Evolutionary conservation across 2,797 vertebrate genomes (phyloP).

Genomic region (Urophycis tenuis): DNA sequence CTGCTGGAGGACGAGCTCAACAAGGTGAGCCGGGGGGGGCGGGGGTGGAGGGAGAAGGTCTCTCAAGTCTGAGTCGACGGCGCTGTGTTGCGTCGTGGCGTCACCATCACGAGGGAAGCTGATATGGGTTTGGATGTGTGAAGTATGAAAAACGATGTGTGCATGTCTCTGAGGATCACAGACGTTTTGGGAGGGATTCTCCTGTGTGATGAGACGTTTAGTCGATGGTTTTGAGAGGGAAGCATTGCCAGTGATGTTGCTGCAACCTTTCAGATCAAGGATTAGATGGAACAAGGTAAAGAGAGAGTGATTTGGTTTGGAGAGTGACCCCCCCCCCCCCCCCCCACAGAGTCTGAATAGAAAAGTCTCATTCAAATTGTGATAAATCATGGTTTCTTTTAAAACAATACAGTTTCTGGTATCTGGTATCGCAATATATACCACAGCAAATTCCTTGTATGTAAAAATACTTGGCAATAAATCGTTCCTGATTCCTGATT

Average conservation of each 20-base stretch:
- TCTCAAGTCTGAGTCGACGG: neutral
- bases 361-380: neutral
- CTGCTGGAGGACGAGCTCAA: slow-evolving; percentile 89
- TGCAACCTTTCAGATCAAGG: too few species aligned
- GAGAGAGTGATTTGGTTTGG: too few species aligned
- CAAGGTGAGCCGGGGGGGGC: slow-evolving; percentile 73
- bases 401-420: neutral
- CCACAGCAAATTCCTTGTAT: too few species aligned
- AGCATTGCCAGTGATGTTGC: too few species aligned
- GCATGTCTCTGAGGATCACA: neutral
- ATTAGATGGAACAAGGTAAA: too few species aligned
- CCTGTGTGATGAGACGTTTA: too few species aligned
- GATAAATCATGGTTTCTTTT: neutral
- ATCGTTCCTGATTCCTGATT: too few species aligned
- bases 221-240: too few species aligned
- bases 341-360: neutral
- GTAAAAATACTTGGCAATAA: too few species aligned
- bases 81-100: neutral
- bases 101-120: neutral
- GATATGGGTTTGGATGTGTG: neutral
- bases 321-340: too few species aligned
- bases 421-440: too few species aligned
- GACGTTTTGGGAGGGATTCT: neutral
- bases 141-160: neutral
- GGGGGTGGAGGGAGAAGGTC: too few species aligned